Evolutionary conservation across 2,797 vertebrate species (phyloP).

Genomic region (Manis crassicaudata): DNA sequence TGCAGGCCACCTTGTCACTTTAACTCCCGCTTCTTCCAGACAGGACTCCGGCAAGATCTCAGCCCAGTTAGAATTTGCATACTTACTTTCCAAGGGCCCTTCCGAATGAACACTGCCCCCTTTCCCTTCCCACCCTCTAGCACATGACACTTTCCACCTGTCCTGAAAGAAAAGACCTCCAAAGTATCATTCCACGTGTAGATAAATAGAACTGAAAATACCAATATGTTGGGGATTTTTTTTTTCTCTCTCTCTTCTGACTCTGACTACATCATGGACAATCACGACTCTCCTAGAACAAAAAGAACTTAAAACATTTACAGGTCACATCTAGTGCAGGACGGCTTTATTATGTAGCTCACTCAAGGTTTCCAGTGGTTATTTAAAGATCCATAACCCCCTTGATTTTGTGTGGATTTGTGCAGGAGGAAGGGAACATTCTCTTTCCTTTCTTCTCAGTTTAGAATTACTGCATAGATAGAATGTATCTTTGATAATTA

Average conservation of each 20-base stretch:
- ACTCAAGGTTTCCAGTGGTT: neutral
- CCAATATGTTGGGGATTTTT: neutral
- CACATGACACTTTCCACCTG: neutral
- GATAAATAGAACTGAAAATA: neutral
- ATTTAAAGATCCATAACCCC: neutral
- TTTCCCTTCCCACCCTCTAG: conserved; percentile 61
- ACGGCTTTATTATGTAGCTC: neutral
- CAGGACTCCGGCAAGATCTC: neutral
- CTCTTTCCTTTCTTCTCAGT: neutral
- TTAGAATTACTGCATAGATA: neutral
- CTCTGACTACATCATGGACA: neutral
- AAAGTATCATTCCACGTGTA: neutral
- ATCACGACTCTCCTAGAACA: conserved; percentile 3
- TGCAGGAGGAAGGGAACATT: neutral
- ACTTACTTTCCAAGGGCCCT: conserved; percentile 83
- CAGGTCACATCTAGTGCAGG: neutral
- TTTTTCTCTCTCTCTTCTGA: neutral
- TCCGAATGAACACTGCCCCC: conserved; percentile 25
- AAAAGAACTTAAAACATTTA: neutral
- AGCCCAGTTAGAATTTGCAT: conserved; percentile 66
- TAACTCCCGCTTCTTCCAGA: conserved; percentile 52
- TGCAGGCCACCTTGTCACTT: conserved; percentile 63
- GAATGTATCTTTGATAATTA: neutral
- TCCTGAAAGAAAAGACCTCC: conserved; percentile 58
- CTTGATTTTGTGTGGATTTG: neutral